Percentiles rank a stretch among this genome's conserved stretches.
Evolutionary conservation across 1,140 invertebrate genomes (phyloP).

Genomic region (Neuroterus valhalla): DNA sequence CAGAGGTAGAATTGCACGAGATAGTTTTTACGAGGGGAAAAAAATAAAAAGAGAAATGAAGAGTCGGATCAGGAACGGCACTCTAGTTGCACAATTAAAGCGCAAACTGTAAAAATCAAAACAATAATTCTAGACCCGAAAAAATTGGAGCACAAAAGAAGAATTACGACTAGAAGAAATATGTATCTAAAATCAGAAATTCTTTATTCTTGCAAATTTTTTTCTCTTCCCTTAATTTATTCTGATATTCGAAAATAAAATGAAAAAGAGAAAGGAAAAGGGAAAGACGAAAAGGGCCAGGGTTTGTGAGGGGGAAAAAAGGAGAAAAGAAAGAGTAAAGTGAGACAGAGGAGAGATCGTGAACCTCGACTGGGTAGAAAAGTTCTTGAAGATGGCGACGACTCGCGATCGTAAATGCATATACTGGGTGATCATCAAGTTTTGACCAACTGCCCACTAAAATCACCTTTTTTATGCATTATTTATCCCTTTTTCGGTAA

Average conservation of each 20-base stretch:
- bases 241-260: constrained; percentile 21
- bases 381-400: constrained; percentile 19
- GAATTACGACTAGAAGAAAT: background rate
- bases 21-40: background rate
- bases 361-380: background rate
- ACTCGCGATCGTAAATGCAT: constrained; percentile 24
- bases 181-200: background rate
- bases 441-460: too few relatives aligned
- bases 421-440: constrained; percentile 5
- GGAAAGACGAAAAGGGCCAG: background rate
- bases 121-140: background rate
- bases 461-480: too few relatives aligned
- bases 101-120: background rate
- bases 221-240: too few relatives aligned
- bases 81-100: constrained; percentile 2
- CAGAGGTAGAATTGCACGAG: constrained; percentile 11
- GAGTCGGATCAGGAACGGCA: background rate
- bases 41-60: background rate
- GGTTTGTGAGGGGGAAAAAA: background rate
- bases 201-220: background rate
- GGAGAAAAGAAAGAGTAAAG: constrained; percentile 5
- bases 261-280: background rate
- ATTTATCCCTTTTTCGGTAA: too few relatives aligned
- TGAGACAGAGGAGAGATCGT: constrained; percentile 25
- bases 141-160: background rate